Evolutionary conservation across 2,888 invertebrate genomes (phyloP).

Genomic region (Rhagium mordax): DNA sequence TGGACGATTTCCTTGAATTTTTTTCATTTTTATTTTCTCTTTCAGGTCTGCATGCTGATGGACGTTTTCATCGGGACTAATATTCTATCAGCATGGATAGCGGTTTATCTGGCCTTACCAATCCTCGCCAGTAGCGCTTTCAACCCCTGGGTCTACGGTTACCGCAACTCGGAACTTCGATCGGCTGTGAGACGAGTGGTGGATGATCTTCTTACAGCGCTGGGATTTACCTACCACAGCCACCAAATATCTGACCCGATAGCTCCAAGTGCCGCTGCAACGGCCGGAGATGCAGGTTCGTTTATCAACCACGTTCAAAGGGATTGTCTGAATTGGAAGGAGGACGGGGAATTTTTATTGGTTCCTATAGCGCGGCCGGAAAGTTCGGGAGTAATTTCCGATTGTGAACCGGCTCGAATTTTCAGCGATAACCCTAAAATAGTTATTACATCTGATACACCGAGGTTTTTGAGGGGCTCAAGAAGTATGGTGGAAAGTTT

Average conservation of each 20-base stretch:
- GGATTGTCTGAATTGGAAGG: constrained; percentile 58
- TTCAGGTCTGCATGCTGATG: constrained; percentile 72
- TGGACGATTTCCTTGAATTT: no score
- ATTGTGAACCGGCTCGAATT: constrained; percentile 40
- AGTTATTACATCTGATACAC: constrained; percentile 55
- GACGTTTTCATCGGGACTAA: constrained; percentile 72
- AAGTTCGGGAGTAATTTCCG: constrained; percentile 64
- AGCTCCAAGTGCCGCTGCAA: constrained; percentile 66
- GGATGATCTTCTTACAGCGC: constrained; percentile 70
- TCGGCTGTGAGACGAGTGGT: constrained; percentile 74
- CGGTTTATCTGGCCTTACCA: constrained; percentile 74
- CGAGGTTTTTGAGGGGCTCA: constrained; percentile 58
- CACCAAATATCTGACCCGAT: constrained; percentile 63
- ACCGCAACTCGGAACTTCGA: constrained; percentile 76
- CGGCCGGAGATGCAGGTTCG: constrained; percentile 66
- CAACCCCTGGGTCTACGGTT: constrained; percentile 79
- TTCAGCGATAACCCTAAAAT: constrained; percentile 59
- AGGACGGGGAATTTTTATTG: constrained; percentile 63
- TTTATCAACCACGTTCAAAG: constrained; percentile 66
- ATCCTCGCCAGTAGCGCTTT: constrained; percentile 74
- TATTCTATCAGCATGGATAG: constrained; percentile 72
- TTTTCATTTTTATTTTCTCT: no score
- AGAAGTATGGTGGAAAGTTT: constrained; percentile 67
- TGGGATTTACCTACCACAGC: constrained; percentile 68
- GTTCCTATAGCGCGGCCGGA: constrained; percentile 67